Conservation (phyloP, 2,113 vertebrate species). For the Penelope pileata region DNA sequence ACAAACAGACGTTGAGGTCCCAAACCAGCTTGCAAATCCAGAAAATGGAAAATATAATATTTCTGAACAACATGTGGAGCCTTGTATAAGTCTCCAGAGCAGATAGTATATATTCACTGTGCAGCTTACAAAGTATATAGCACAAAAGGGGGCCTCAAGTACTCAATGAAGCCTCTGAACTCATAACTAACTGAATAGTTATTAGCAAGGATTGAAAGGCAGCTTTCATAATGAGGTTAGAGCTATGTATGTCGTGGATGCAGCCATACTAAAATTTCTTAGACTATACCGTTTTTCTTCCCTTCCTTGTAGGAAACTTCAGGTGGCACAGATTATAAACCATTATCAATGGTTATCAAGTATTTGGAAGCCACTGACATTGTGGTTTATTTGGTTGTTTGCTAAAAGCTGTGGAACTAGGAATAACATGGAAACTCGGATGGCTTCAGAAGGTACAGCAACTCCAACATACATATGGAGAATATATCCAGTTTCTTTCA, state of each 20-base stretch:
- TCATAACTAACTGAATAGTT: not conserved
- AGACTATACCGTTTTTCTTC: fast-evolving
- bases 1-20: not conserved
- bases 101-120: not conserved
- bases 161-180: not conserved
- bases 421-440: not conserved
- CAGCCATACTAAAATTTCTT: not conserved
- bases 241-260: not conserved
- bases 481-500: not conserved
- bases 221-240: not conserved
- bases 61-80: not conserved
- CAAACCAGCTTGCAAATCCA: not conserved
- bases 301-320: not conserved
- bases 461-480: not conserved
- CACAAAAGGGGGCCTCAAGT: not conserved
- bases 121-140: not conserved
- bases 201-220: not conserved
- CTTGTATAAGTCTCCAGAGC: not conserved
- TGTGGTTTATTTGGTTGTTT: not conserved
- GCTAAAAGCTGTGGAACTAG: not conserved
- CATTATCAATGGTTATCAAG: not conserved
- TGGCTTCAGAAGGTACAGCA: not conserved
- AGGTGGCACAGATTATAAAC: not conserved
- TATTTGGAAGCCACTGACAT: not conserved
- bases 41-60: fast-evolving